phyloP scores from a whole-genome alignment of 1,140 invertebrate species.

The Drosophila jambulina region DNA sequence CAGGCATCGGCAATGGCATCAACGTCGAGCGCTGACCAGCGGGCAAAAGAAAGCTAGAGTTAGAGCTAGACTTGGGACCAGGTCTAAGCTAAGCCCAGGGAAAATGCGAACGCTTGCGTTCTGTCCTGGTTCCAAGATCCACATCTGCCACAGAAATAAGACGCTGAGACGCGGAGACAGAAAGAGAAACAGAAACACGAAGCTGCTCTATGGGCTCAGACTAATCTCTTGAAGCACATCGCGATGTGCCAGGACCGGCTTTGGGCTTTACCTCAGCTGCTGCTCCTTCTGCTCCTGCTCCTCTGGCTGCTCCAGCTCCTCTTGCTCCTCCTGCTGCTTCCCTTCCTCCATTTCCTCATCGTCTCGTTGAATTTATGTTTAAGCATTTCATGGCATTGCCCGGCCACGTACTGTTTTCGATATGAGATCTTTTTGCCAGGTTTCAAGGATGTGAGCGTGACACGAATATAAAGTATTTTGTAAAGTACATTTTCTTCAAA shows the following conservation, averaged over 20 bases:
- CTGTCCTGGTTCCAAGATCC: constrained; percentile 33
- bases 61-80: constrained; percentile 1
- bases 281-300: constrained; percentile 3
- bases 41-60: constrained; percentile 32
- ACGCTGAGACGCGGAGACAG: constrained; percentile 40
- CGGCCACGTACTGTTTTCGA: constrained; percentile 63
- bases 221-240: constrained; percentile 65
- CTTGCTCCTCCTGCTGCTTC: constrained; percentile 1
- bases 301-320: constrained; percentile 19
- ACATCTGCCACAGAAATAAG: constrained; percentile 45
- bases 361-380: constrained; percentile 72
- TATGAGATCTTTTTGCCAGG: constrained; percentile 59
- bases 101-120: constrained; percentile 33
- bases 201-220: constrained; percentile 57
- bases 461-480: constrained; percentile 10
- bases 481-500: neutral
- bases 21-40: constrained; percentile 32
- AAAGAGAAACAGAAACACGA: constrained; percentile 50
- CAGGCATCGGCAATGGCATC: constrained; percentile 47
- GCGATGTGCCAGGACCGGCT: constrained; percentile 51
- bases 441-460: constrained; percentile 27
- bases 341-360: constrained; percentile 32
- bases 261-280: constrained; percentile 11
- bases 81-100: constrained; percentile 9
- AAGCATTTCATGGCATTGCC: constrained; percentile 74